Conservation (phyloP, 1,140 invertebrate species). For the Scaptodrosophila lebanonensis region DNA sequence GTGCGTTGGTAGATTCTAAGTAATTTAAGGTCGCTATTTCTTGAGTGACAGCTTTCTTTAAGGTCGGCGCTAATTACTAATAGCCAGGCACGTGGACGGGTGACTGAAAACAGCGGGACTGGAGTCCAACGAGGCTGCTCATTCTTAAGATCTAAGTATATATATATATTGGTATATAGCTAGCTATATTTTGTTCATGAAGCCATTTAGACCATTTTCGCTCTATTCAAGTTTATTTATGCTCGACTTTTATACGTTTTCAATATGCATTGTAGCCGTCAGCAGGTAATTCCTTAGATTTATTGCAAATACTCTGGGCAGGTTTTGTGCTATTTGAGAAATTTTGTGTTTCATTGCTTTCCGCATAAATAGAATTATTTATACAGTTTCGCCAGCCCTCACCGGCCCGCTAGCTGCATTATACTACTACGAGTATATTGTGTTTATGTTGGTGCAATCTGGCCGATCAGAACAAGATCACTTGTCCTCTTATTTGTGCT, state of each 20-base stretch:
- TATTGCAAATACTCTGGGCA: conserved; percentile 33
- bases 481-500: conserved; percentile 31
- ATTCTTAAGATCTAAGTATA: not conserved
- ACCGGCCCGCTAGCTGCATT: conserved; percentile 24
- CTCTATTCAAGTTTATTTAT: conserved; percentile 15
- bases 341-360: conserved; percentile 53
- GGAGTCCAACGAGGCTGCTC: too few species aligned
- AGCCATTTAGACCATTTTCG: too few species aligned
- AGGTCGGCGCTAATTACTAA: conserved; percentile 66
- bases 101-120: too few species aligned
- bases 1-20: conserved; percentile 9
- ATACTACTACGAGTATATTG: too few species aligned
- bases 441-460: conserved; percentile 67
- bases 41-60: conserved; percentile 46
- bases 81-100: too few species aligned
- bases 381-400: conserved; percentile 31
- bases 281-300: conserved; percentile 49
- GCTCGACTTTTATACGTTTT: conserved; percentile 8
- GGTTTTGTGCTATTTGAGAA: conserved; percentile 42
- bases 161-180: too few species aligned
- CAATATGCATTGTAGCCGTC: conserved; percentile 45
- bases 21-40: conserved; percentile 43
- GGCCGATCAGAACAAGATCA: conserved; percentile 40
- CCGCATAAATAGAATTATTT: conserved; percentile 67
- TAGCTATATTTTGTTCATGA: too few species aligned